These are phyloP conservation scores for Holacanthus passer DNA, from an alignment of 2,113 vertebrate genomes.

Conservation along the genomic window DNA sequence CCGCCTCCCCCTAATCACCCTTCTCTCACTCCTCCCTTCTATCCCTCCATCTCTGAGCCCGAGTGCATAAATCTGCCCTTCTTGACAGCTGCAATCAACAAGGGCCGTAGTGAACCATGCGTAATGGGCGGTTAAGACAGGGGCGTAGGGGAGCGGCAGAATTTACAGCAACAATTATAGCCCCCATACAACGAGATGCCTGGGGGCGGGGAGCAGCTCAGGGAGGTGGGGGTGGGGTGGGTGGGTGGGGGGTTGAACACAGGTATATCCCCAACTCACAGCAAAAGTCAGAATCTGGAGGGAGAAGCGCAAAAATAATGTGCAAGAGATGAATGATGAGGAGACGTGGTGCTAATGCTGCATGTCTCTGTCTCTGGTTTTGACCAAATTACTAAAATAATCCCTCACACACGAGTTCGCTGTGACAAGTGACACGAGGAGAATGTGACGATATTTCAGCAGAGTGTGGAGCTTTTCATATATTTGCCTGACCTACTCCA, in stretches of 20 bases:
- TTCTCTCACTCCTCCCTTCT: slow-evolving; percentile 49
- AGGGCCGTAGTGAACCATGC: slow-evolving; percentile 82
- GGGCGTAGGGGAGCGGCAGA: slow-evolving; percentile 76
- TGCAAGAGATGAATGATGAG: slow-evolving; percentile 66
- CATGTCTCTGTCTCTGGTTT: slow-evolving; percentile 31
- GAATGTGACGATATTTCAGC: slow-evolving; percentile 24
- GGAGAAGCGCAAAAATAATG: slow-evolving; percentile 49
- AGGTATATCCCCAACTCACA: slow-evolving; percentile 60
- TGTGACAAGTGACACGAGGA: background rate
- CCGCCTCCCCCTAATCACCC: slow-evolving; percentile 62
- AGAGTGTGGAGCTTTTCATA: slow-evolving; percentile 38
- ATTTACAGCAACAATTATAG: slow-evolving; percentile 86
- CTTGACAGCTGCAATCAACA: slow-evolving; percentile 85
- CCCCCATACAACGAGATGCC: slow-evolving; percentile 67
- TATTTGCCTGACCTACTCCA: slow-evolving; percentile 65
- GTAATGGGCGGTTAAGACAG: slow-evolving; percentile 83
- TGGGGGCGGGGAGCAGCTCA: slow-evolving; percentile 48
- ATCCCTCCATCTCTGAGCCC: slow-evolving; percentile 63
- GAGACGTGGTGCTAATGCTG: slow-evolving; percentile 52
- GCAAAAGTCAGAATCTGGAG: slow-evolving; percentile 41
- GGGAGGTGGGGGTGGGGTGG: slow-evolving; percentile 23
- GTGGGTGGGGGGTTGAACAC: slow-evolving; percentile 37
- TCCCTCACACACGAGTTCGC: background rate
- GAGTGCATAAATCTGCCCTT: slow-evolving; percentile 79
- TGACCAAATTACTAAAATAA: slow-evolving; percentile 30